Evolutionary conservation across 1,140 invertebrate species (phyloP).

Genomic region (Scaptomyza montana): DNA sequence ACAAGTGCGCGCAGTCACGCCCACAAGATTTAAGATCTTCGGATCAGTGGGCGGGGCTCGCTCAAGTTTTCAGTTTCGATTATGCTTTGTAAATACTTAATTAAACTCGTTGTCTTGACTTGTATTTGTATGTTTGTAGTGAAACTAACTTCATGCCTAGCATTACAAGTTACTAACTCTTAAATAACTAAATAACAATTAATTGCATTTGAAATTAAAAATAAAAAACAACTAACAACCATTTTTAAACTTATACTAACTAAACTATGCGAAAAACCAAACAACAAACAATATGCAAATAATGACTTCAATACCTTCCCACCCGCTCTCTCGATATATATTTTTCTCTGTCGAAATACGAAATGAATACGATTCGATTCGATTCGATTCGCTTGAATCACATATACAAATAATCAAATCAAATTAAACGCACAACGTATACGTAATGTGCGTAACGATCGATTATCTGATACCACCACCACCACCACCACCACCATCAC

Average conservation of each 20-base stretch:
- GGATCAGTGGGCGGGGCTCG: slow-evolving; percentile 33
- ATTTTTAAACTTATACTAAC: slow-evolving; percentile 37
- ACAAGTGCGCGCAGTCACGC: slow-evolving; percentile 31
- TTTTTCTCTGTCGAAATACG: slow-evolving; percentile 35
- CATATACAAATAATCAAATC: slow-evolving; percentile 38
- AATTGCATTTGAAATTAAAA: slow-evolving; percentile 10
- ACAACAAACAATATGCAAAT: slow-evolving; percentile 61
- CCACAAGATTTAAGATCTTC: neutral
- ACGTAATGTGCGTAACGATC: slow-evolving; percentile 22
- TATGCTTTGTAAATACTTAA: slow-evolving; percentile 80
- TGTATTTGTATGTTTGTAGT: slow-evolving; percentile 79
- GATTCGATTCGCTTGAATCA: slow-evolving; percentile 62
- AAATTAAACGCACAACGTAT: slow-evolving; percentile 25
- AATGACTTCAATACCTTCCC: slow-evolving; percentile 77
- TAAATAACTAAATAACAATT: slow-evolving; percentile 49
- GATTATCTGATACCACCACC: slow-evolving; percentile 55
- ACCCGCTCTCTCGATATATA: slow-evolving; percentile 64
- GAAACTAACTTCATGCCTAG: slow-evolving; percentile 69
- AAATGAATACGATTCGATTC: slow-evolving; percentile 31
- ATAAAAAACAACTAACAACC: slow-evolving; percentile 7
- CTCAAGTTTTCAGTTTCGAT: slow-evolving; percentile 69
- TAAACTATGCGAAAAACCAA: slow-evolving; percentile 27
- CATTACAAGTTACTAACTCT: slow-evolving; percentile 66
- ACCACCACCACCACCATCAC: slow-evolving; percentile 48
- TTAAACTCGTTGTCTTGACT: slow-evolving; percentile 71